phyloP scores from a whole-genome alignment of 2,888 invertebrate genomes.

The Ditula angustiorana region DNA sequence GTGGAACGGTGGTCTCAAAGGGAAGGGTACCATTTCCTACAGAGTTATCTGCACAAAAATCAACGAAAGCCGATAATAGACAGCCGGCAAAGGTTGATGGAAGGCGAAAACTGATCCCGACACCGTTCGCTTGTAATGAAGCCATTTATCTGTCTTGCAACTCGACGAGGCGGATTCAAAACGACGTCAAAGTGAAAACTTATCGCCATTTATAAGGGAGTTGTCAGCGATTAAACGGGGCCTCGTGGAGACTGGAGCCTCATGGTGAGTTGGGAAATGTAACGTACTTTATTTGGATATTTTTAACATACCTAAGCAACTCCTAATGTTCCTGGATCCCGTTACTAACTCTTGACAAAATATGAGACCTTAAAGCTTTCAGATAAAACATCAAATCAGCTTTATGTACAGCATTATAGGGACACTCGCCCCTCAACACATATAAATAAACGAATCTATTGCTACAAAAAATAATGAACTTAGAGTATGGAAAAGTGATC shows the following conservation, averaged over 20 bases:
- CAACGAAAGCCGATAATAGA: constrained; percentile 39
- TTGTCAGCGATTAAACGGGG: background rate
- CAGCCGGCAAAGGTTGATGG: constrained; percentile 40
- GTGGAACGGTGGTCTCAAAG: no score
- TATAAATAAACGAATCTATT: no score
- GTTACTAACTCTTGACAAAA: no score
- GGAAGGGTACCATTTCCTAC: background rate
- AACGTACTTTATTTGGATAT: background rate
- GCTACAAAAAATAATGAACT: no score
- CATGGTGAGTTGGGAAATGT: background rate
- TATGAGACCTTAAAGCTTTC: no score
- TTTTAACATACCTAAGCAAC: no score
- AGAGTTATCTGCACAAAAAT: constrained; percentile 11
- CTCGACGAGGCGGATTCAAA: constrained; percentile 38
- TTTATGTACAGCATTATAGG: no score
- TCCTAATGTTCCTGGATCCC: no score
- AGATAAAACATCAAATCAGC: no score
- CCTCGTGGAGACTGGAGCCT: background rate
- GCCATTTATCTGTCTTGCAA: constrained; percentile 46
- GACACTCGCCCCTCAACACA: no score
- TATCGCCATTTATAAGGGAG: constrained; percentile 33
- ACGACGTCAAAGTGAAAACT: constrained; percentile 40
- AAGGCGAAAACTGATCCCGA: constrained; percentile 46
- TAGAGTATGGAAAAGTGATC: no score
- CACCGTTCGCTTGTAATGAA: constrained; percentile 44